Conservation (phyloP, 2,888 invertebrate genomes). For the Psylliodes chrysocephalus region DNA sequence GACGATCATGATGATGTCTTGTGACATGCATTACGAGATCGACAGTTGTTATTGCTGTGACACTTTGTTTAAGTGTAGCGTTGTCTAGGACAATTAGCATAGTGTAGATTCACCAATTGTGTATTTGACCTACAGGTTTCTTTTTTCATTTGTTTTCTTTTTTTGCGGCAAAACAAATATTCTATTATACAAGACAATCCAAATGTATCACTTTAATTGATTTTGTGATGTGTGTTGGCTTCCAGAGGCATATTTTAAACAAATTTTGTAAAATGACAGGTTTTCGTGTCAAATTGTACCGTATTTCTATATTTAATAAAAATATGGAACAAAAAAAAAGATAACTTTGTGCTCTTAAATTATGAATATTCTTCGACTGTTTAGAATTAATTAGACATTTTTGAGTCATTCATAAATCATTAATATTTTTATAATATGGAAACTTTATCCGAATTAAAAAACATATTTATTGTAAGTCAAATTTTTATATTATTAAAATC, state of each 20-base stretch:
- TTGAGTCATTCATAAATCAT: too few relatives aligned
- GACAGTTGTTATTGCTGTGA: constrained; percentile 65
- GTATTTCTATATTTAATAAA: too few relatives aligned
- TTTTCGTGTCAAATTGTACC: too few relatives aligned
- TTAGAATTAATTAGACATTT: too few relatives aligned
- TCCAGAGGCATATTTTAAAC: neutral
- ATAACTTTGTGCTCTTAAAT: too few relatives aligned
- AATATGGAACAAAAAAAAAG: too few relatives aligned
- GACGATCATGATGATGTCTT: constrained; percentile 70
- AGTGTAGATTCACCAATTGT: constrained; percentile 54
- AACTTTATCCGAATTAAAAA: too few relatives aligned
- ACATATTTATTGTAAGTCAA: too few relatives aligned
- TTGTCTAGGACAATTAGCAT: constrained; percentile 54
- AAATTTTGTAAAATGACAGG: too few relatives aligned
- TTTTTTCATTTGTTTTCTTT: constrained; percentile 28
- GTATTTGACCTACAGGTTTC: constrained; percentile 51
- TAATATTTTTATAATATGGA: too few relatives aligned
- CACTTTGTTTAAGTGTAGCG: constrained; percentile 58
- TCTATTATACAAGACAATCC: constrained; percentile 47
- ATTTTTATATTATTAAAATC: too few relatives aligned
- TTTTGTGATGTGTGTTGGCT: constrained; percentile 2
- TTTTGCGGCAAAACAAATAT: constrained; percentile 41
- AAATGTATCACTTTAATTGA: neutral
- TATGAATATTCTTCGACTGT: too few relatives aligned
- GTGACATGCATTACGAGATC: constrained; percentile 66